A percentile compares a stretch with the other conserved stretches of the same genome.
These are phyloP conservation scores for Alauda arvensis DNA, from an alignment of 2,797 vertebrate genomes.

Conservation along the genomic window DNA sequence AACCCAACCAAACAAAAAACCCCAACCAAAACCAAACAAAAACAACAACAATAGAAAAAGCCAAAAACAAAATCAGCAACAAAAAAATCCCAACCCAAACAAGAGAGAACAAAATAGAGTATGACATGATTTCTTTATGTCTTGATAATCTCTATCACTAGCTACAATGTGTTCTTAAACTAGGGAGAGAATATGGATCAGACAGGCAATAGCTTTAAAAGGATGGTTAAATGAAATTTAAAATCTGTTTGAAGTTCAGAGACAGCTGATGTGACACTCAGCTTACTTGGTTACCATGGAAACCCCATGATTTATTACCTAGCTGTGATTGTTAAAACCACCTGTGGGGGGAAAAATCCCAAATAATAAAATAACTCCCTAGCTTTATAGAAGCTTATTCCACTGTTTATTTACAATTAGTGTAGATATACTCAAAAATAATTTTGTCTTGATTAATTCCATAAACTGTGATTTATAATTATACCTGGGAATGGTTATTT, in stretches of 20 bases:
- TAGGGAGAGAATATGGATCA: not conserved
- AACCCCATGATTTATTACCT: not conserved
- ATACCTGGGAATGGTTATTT: not conserved
- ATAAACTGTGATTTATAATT: not conserved
- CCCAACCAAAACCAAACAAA: too few relatives aligned
- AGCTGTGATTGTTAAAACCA: not conserved
- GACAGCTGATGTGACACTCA: not conserved
- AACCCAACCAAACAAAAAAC: too few relatives aligned
- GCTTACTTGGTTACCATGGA: not conserved
- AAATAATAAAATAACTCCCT: not conserved
- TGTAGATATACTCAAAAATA: not conserved
- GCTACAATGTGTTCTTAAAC: not conserved
- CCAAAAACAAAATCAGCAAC: not conserved
- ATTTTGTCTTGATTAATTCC: constrained; percentile 11
- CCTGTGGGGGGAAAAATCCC: accelerated
- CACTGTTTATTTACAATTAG: not conserved
- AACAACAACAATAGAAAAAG: too few relatives aligned
- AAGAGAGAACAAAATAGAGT: not conserved
- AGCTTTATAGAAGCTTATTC: not conserved
- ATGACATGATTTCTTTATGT: not conserved
- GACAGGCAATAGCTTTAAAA: not conserved
- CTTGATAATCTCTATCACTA: not conserved
- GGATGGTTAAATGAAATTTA: not conserved
- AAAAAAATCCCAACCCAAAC: too few relatives aligned
- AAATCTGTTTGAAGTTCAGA: not conserved